Evolutionary conservation across 2,797 vertebrate genomes (phyloP), one percentile per base, ranked within the genome.

Genomic region (Muscicapa striata): DNA sequence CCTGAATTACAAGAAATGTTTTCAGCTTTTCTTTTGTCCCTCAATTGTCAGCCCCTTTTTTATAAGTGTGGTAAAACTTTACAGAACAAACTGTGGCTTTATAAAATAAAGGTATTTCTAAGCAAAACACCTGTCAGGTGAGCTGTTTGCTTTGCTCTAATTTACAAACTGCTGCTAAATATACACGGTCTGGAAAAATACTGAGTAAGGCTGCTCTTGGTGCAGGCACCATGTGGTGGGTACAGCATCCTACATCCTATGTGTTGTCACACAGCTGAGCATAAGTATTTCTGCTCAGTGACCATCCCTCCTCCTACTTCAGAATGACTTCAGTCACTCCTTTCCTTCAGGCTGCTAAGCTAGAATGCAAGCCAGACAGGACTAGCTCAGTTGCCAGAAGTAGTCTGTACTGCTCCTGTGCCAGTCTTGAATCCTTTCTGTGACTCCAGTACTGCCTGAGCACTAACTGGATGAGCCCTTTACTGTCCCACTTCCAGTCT

Each of bases 31-130:
- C 92, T 95, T 94, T 96, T 87, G 93, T 96, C 97, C 97, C 90
- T 90, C 83, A 86, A 96, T 97, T 98, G 97, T 98, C 97, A 95
- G 87, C 89, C 97, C 97, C 97, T 98, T 98, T 97, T 98, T 98
- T 99, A 99, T 97, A 98, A 97, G 98, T 98, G 98, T 99, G 98
- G 97, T 99, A 98, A 98, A 98, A 96, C 98, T 98, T 99, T 98
- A 97, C 97, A 97, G 97, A 97, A 98, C 96, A 98, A 98, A 98
- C 98, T 97, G 97, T 97, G 98, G 97, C 98, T 99, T 99, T 99
- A 98, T 99, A 99, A 98, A 98, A 98, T 98, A 98, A 98, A 98
- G 97, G 97, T 97, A 97, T 98, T 98, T 97, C 97, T 98, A 98
- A 98, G 98, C 98, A 98, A 98, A 98, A 96, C 97, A 62, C 90